Evolutionary conservation across 2,113 vertebrate species (phyloP), one percentile per base, ranked within the genome.

Genomic region (Ranitomeya imitator): DNA sequence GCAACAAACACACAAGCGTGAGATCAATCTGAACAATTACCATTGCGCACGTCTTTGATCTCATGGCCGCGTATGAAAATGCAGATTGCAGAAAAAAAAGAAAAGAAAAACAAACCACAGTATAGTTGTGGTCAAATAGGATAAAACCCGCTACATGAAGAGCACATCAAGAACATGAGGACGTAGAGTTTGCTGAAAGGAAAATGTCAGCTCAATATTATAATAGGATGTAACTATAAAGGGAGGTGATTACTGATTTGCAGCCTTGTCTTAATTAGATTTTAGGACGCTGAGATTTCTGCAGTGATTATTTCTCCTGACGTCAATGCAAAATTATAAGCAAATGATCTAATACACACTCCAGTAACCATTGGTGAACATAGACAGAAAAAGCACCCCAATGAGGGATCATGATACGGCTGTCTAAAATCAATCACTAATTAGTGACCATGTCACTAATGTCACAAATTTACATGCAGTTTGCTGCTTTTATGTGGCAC

Each of bases 161-260:
- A 89, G 85, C 87, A 89, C 69, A 26, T 69, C 59, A 85, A 67
- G 77, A 89, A 85, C 59, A 78, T 15, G 31, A n/a, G 65, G 57
- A 23, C 73, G 65, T 60, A 19, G 54, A 60, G 26, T 88, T 51
- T 60, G 67, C 63, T 82, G 85, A 87, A 73, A 65, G 45, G 74
- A 79, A 78, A 78, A 86, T 60, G 73, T 77, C 57, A 78, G 69
- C 10, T 76, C 85, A n/a, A 51, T 78, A 13, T 60, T 19, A 12
- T 74, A 51, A 74, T 76, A 52, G 37, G 45, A 51, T 76, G 26
- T 59, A 85, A 65, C 80, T 21, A 67, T 83, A 21, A 15, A 52
- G 23, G 54, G 10, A 82, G 12, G 57, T 21, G 10, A 82, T 16
- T 26, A 57, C 26, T 15, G 8, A 31, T 31, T 73, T 31, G 26